Evolutionary conservation across 2,797 vertebrate species (phyloP).

Genomic region (Pangasius djambal): DNA sequence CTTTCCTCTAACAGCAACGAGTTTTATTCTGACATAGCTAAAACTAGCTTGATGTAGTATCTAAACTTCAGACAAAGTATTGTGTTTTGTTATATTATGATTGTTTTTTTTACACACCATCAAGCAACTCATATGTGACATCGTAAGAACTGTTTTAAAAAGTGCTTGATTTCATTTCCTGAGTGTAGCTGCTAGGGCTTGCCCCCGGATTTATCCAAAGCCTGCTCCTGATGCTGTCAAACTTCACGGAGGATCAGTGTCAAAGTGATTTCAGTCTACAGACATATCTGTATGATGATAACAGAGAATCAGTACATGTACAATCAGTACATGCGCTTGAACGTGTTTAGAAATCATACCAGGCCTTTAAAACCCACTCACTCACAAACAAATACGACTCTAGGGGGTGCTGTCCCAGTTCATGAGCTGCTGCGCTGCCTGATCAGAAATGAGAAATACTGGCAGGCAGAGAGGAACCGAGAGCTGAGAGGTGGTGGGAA

Average conservation of each 20-base stretch:
- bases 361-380: background rate
- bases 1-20: background rate
- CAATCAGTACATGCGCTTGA: background rate
- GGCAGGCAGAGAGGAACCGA: conserved; percentile 13
- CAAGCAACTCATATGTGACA: background rate
- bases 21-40: background rate
- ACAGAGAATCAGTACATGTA: conserved; percentile 3
- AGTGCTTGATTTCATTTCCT: background rate
- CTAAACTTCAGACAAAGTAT: background rate
- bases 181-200: background rate
- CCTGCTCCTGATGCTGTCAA: background rate
- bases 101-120: background rate
- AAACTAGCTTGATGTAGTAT: background rate
- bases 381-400: conserved; percentile 22
- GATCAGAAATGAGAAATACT: background rate
- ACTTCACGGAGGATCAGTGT: background rate
- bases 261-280: background rate
- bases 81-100: background rate
- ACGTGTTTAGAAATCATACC: background rate
- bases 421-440: background rate
- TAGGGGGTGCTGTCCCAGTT: conserved; percentile 49
- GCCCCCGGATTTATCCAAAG: background rate
- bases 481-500: conserved; percentile 17
- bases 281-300: background rate
- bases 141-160: background rate